Evolutionary conservation across 1,140 invertebrate species (phyloP).

Genomic region (Anastrepha obliqua): DNA sequence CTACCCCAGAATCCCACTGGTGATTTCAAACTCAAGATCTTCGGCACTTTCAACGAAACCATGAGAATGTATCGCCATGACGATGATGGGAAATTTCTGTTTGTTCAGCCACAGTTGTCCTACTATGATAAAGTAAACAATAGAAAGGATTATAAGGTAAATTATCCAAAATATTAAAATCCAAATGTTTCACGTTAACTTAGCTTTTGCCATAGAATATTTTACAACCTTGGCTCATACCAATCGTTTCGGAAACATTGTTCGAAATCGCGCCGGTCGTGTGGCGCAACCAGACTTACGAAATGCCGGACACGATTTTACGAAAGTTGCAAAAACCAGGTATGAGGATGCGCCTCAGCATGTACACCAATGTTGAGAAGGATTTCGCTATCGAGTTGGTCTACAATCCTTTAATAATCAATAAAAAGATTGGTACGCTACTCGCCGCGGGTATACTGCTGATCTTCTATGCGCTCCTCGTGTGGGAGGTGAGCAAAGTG

Average conservation of each 20-base stretch:
- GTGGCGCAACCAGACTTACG: slow-evolving; percentile 65
- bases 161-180: background rate
- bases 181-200: too few species aligned
- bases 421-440: slow-evolving; percentile 78
- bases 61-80: slow-evolving; percentile 43
- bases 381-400: slow-evolving; percentile 67
- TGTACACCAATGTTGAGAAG: slow-evolving; percentile 62
- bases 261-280: slow-evolving; percentile 61
- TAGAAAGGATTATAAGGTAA: slow-evolving; percentile 51
- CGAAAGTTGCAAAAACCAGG: slow-evolving; percentile 56
- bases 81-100: slow-evolving; percentile 60
- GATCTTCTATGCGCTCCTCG: slow-evolving; percentile 83
- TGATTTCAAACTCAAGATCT: slow-evolving; percentile 66
- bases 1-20: slow-evolving; percentile 66
- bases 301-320: slow-evolving; percentile 61
- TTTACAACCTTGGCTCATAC: slow-evolving; percentile 64
- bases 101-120: slow-evolving; percentile 67
- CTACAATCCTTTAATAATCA: slow-evolving; percentile 78
- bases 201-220: slow-evolving; percentile 60
- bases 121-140: slow-evolving; percentile 30
- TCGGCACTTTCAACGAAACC: slow-evolving; percentile 64
- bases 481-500: slow-evolving; percentile 81
- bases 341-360: slow-evolving; percentile 62
- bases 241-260: slow-evolving; percentile 61
- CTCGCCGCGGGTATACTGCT: slow-evolving; percentile 81